phyloP scores from a whole-genome alignment of 2,797 vertebrate species.

The Dipus sagitta region DNA sequence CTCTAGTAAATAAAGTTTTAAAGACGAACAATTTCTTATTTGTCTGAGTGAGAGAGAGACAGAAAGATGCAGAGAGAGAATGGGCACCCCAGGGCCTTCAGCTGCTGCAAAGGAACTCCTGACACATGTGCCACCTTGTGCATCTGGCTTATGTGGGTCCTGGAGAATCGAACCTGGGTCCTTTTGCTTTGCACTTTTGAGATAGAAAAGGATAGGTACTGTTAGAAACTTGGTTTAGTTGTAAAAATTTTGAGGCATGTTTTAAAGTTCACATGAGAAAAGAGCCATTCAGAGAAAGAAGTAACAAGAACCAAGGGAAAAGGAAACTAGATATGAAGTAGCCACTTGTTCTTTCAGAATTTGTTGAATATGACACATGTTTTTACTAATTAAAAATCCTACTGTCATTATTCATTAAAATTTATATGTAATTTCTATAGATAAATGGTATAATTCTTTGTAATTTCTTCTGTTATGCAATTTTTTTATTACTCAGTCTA shows the following conservation, averaged over 20 bases:
- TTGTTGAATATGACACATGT: neutral
- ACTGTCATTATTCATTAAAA: neutral
- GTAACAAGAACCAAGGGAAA: rapidly evolving
- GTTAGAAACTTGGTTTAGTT: neutral
- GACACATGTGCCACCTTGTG: no score
- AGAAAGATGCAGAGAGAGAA: no score
- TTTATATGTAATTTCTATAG: neutral
- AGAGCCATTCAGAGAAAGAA: neutral
- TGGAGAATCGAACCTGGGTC: no score
- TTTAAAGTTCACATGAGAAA: neutral
- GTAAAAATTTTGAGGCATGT: neutral
- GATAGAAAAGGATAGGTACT: neutral
- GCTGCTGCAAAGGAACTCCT: no score
- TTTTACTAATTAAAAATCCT: neutral
- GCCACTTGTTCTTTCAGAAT: neutral
- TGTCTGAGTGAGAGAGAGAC: no score
- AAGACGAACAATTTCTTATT: no score
- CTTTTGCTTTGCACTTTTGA: neutral
- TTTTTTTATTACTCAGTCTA: neutral
- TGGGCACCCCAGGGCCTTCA: no score
- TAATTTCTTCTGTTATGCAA: neutral
- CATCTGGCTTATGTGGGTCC: no score
- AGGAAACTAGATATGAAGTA: neutral
- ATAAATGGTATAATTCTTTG: neutral
- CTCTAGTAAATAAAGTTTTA: no score